Base-by-base conservation (phyloP, 2,888 invertebrate genomes). In the Drosophila fungiperda region DNA sequence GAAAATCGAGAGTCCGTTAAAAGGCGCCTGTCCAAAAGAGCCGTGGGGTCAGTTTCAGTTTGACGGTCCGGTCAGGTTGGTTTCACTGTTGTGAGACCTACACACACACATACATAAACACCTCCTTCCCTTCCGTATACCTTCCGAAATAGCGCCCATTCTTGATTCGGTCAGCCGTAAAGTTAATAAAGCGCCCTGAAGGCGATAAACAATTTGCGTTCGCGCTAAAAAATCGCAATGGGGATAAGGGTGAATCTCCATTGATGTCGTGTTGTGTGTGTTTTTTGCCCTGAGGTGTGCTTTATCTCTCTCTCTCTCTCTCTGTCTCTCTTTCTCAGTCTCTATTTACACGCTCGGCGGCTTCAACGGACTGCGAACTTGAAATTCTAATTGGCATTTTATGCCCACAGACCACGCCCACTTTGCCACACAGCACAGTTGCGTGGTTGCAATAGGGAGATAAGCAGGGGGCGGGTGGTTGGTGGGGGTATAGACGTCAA, bases 321-420 rank as follows among this genome's bases (percentile, higher is more conserved):
- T 26, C 26, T 23, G 20, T 29, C 8, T 11, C 32, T n/a, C 3
- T 53, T 5, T 11, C 15, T 17, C 35, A 12, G 23, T 38, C 35
- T 53, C 33, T 54, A 15, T 53, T 15, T 26, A 23, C 45, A 45
- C 7, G 20, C 45, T 36, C 36, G 69, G 72, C 59, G 20, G 45
- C 38, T 38, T 59, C 83, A 78, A 71, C 76, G 73, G 71, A 73
- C 69, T 79, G 78, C 84, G 78, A 86, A 84, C 87, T 88, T 88
- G 84, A 86, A 88, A 87, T 84, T 87, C 89, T 89, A 87, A 87
- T 87, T 87, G 86, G 76, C 83, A 83, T 81, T 85, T 81, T 76
- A 82, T 82, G 85, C 82, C 80, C 20, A 45, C 20, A 63, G 55
- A 57, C 82, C 82, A 82, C 65, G 70, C 70, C 81, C 35, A 33